phyloP scores from a whole-genome alignment of 1,140 invertebrate species.

The Stratiolaelaps scimitus region DNA sequence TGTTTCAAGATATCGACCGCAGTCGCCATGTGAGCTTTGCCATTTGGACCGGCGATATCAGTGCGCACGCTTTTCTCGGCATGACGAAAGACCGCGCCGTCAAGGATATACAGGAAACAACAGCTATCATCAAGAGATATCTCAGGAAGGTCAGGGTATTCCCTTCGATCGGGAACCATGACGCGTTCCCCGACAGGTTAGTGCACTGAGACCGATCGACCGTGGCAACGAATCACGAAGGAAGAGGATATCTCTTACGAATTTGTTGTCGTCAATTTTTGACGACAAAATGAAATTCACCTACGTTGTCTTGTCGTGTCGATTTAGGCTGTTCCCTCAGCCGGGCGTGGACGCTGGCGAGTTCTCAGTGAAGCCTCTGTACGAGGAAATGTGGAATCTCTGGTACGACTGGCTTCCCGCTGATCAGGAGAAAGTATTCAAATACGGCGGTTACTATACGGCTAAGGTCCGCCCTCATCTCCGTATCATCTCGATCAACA shows the following conservation, averaged over 20 bases:
- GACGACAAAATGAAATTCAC: no score
- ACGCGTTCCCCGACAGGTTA: background rate
- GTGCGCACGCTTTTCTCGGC: conserved; percentile 94
- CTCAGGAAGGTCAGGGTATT: conserved; percentile 85
- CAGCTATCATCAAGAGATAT: conserved; percentile 60
- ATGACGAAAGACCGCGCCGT: conserved; percentile 79
- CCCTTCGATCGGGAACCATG: conserved; percentile 83
- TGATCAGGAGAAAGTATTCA: conserved; percentile 25
- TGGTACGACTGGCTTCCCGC: conserved; percentile 27
- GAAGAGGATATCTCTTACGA: no score
- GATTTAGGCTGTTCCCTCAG: conserved; percentile 1
- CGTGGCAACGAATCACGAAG: no score
- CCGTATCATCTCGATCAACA: conserved; percentile 58
- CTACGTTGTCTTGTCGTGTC: no score
- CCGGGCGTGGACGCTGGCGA: conserved; percentile 14
- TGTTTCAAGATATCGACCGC: conserved; percentile 69
- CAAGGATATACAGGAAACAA: conserved; percentile 65
- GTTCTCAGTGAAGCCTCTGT: conserved; percentile 19
- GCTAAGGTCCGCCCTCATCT: conserved; percentile 50
- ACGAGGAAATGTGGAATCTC: conserved; percentile 28
- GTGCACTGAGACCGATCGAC: no score
- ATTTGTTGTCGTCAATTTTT: no score
- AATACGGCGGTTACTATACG: conserved; percentile 55
- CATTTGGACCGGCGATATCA: conserved; percentile 93
- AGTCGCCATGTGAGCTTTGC: conserved; percentile 66